Conservation (phyloP, 2,888 invertebrate species). For the Epinotia nisella region DNA sequence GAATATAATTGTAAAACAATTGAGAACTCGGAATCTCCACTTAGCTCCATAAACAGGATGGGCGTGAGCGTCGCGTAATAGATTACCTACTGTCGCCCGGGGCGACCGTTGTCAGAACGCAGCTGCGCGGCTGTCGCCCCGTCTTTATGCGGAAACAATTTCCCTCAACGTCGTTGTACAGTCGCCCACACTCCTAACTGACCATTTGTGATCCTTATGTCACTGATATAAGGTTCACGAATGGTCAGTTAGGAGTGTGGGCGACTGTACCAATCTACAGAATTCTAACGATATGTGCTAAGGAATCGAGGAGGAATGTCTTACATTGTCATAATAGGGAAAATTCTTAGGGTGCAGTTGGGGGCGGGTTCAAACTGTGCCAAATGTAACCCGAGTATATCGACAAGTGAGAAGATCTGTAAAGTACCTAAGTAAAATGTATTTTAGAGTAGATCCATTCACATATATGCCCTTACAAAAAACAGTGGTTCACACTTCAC, state of each 20-base stretch:
- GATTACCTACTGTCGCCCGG: slow-evolving; percentile 70
- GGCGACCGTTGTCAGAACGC: slow-evolving; percentile 68
- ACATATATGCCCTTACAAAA: too few relatives aligned
- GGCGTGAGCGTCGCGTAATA: slow-evolving; percentile 58
- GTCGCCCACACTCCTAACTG: too few relatives aligned
- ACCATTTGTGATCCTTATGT: too few relatives aligned
- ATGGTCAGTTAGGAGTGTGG: too few relatives aligned
- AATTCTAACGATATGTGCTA: slow-evolving; percentile 1
- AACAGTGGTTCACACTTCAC: too few relatives aligned
- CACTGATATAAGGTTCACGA: too few relatives aligned
- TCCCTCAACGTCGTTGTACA: slow-evolving; percentile 1
- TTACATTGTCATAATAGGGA: not conserved
- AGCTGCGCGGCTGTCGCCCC: slow-evolving; percentile 64
- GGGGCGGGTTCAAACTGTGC: too few relatives aligned
- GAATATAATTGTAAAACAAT: slow-evolving; percentile 1
- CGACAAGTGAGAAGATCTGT: too few relatives aligned
- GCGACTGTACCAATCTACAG: not conserved
- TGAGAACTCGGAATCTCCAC: slow-evolving; percentile 14
- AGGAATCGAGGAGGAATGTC: not conserved
- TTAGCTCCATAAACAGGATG: slow-evolving; percentile 38
- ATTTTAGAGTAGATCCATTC: too few relatives aligned
- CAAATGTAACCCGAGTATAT: too few relatives aligned
- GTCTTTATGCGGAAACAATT: slow-evolving; percentile 48
- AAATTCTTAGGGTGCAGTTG: too few relatives aligned
- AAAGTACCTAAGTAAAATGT: too few relatives aligned